Evolutionary conservation across 2,888 invertebrate genomes (phyloP).

Genomic region (Poecilobothrus nobilitatus): DNA sequence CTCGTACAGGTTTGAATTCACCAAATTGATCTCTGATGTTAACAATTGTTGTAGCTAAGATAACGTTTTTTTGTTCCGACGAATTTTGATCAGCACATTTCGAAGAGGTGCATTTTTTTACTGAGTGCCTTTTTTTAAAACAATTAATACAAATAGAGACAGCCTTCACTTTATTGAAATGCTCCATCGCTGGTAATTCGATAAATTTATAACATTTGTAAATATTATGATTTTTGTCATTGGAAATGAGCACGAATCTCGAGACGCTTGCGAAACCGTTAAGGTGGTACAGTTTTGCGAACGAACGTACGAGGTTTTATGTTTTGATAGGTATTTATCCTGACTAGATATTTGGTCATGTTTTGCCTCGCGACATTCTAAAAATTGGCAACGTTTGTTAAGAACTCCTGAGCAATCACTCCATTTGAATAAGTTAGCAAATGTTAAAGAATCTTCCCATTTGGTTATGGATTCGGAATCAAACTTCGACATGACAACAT

Average conservation of each 20-base stretch:
- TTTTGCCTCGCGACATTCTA: not conserved
- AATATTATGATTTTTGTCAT: too few species aligned
- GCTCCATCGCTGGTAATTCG: not conserved
- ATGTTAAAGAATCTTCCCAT: not conserved
- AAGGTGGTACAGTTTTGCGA: not conserved
- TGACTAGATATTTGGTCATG: not conserved
- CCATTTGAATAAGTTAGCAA: not conserved
- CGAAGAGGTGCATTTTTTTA: not conserved
- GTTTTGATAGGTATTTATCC: too few species aligned
- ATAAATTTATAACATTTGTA: not conserved
- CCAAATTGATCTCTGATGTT: too few species aligned
- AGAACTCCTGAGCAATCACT: not conserved
- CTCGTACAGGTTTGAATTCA: too few species aligned
- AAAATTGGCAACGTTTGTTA: not conserved
- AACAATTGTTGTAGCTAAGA: too few species aligned
- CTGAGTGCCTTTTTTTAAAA: not conserved
- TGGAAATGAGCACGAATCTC: not conserved
- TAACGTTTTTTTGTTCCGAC: too few species aligned
- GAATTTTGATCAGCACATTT: not conserved
- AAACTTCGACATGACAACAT: not conserved
- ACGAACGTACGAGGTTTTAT: not conserved
- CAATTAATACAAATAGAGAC: not conserved
- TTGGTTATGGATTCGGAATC: not conserved
- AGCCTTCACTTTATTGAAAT: not conserved
- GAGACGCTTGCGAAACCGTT: not conserved